Evolutionary conservation across 2,888 invertebrate species (phyloP), one percentile per base, ranked within the genome.

Genomic region (Mayetiola destructor): DNA sequence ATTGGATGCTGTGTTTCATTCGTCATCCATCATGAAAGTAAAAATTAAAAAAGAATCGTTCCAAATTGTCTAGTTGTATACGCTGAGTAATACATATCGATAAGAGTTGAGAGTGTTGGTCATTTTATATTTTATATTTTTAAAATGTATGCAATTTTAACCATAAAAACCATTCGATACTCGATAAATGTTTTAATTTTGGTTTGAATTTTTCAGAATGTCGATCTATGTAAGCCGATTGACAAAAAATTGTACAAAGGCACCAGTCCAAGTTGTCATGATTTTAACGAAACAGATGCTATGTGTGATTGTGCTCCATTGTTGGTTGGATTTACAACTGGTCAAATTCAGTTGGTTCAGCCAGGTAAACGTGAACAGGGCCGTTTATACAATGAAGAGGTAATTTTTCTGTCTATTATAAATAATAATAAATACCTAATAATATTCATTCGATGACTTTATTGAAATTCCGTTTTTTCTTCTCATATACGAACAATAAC

Each of bases 161-260:
- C n/a, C n/a, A n/a, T n/a, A n/a, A n/a, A n/a, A n/a, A n/a, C n/a
- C n/a, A n/a, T n/a, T n/a, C n/a, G n/a, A n/a, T n/a, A n/a, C n/a
- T n/a, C n/a, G n/a, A n/a, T n/a, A n/a, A n/a, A n/a, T n/a, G n/a
- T n/a, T n/a, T n/a, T n/a, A n/a, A n/a, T n/a, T n/a, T n/a, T n/a
- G n/a, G n/a, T n/a, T 36, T 12, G 3, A 36, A n/a, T 36, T 36
- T n/a, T 36, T 36, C 30, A 53, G 42, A 40, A 37, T 20, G 56
- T 32, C 42, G 96, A 97, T 77, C 79, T 95, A 68, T 90, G 88
- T 62, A 95, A 95, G 73, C 96, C 96, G 40, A 84, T 97, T 64
- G 97, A 99, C 74, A 99, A 97, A 73, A 88, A 96, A 72, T 85
- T 94, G 68, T 99, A 99, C 75, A 97, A 97, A 77, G 96, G 96